A percentile compares a stretch with the other conserved stretches of the same genome.
These are phyloP conservation scores for Blastomussa wellsi DNA, from an alignment of 92 coral and sea anemone species.

Conservation along the genomic window DNA sequence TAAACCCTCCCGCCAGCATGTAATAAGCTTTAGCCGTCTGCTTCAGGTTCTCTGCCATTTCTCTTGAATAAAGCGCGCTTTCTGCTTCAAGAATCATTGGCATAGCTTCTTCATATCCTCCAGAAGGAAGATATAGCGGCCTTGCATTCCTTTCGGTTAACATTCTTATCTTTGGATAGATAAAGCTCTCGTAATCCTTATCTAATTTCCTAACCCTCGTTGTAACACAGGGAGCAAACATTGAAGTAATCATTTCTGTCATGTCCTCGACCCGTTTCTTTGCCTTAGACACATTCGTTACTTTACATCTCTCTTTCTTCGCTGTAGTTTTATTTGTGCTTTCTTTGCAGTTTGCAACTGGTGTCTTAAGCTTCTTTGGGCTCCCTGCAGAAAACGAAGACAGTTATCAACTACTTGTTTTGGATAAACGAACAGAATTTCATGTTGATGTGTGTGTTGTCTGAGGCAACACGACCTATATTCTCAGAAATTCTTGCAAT, in stretches of 20 bases:
- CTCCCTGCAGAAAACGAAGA: background rate
- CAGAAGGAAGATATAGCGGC: background rate
- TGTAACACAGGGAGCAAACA: conserved; percentile 19
- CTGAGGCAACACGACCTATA: too few relatives aligned
- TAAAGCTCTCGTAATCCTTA: conserved; percentile 5
- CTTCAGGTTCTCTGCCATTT: conserved; percentile 2
- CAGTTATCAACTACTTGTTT: background rate
- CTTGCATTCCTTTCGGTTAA: background rate
- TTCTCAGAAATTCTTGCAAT: too few relatives aligned
- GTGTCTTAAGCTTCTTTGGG: background rate
- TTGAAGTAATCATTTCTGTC: conserved; percentile 11
- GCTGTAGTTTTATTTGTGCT: background rate
- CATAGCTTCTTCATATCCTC: conserved; percentile 1
- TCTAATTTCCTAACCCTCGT: background rate
- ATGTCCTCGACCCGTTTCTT: conserved; percentile 22
- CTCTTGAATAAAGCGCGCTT: background rate
- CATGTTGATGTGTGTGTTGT: too few relatives aligned
- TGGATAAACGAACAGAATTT: too few relatives aligned
- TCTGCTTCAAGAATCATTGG: conserved; percentile 6
- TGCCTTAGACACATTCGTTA: background rate
- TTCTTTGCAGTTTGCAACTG: background rate
- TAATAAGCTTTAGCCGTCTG: conserved; percentile 23
- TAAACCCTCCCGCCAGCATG: conserved; percentile 13
- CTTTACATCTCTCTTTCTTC: background rate
- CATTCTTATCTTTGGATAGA: background rate